Evolutionary conservation across 2,113 vertebrate genomes (phyloP), one percentile per base, ranked within the genome.

Genomic region (Dasyurus viverrinus): DNA sequence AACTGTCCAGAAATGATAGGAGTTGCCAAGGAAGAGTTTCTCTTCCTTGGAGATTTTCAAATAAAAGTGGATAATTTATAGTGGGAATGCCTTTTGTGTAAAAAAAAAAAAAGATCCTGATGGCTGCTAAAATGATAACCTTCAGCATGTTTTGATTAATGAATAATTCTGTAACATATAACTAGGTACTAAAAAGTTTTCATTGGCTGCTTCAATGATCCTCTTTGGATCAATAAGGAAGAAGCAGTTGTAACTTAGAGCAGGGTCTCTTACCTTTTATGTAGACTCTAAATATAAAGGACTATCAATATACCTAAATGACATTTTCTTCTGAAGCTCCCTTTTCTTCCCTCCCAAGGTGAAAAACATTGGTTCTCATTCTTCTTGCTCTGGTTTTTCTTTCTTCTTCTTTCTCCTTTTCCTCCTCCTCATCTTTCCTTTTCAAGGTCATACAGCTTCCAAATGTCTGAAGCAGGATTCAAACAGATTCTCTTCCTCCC

Each of bases 191-290:
- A 42, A 23, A n/a, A 84, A 42, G 19, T 19, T 84, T 84, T 84
- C n/a, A 84, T 42, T 84, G 36, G 19, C 53, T 95, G 53, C 27
- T 93, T 96, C 97, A 53, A 95, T 91, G 57, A 91, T 42, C n/a
- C 42, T 46, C 27, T 52, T 36, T 30, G 60, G 55, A 46, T 54
- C n/a, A 90, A 2, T 19, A 53, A 94, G 90, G 36, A n/a, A 92
- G 42, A 11, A 57, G 36, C 3, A 52, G 30, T 8, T 50, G 8
- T 30, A 25, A 27, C 24, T 90, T 94, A n/a, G 16, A 52, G 0
- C 50, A 52, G 36, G 42, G 53, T 55, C 26, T 89, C 46, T 53
- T 0, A 47, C 52, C 19, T 30, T 6, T 92, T 42, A 46, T 0
- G 9, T 92, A 53, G 68, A n/a, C 14, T 7, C 68, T 76, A 76